These are phyloP conservation scores for Callorhinus ursinus DNA, from an alignment of 2,113 vertebrate genomes.

Conservation along the genomic window DNA sequence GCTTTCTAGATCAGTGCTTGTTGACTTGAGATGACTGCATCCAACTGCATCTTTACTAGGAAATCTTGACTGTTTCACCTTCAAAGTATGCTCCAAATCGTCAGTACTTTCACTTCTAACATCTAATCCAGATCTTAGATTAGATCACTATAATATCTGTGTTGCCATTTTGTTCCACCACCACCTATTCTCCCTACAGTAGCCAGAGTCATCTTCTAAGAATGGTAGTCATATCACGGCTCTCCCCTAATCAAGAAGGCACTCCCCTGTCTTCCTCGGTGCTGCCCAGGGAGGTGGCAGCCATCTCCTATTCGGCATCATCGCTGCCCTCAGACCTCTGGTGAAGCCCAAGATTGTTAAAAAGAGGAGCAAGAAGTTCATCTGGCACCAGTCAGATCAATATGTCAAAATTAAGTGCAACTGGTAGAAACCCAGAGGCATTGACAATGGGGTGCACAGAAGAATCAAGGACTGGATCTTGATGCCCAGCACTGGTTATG, in stretches of 20 bases:
- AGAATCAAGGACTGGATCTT: not conserved
- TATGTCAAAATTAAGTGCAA: not conserved
- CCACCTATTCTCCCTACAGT: not conserved
- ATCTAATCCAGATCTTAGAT: not conserved
- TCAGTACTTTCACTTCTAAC: not conserved
- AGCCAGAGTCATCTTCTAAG: not conserved
- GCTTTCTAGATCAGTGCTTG: not conserved
- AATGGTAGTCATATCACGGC: not conserved
- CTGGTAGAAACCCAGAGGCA: not conserved
- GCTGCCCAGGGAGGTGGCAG: not conserved
- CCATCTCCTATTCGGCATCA: not conserved
- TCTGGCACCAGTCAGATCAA: not conserved
- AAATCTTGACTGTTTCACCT: not conserved
- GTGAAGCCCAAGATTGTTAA: not conserved
- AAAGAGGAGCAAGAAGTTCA: not conserved
- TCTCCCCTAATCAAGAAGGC: not conserved
- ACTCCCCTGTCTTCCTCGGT: no score
- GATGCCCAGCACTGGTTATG: not conserved
- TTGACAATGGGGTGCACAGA: not conserved
- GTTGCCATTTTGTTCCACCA: not conserved
- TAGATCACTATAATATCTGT: not conserved
- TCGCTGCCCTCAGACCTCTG: not conserved
- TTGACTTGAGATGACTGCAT: not conserved
- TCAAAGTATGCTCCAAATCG: not conserved
- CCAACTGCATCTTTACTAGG: not conserved